Evolutionary conservation across 2,888 invertebrate genomes (phyloP), one percentile per base, ranked within the genome.

Genomic region (Noctua janthina): DNA sequence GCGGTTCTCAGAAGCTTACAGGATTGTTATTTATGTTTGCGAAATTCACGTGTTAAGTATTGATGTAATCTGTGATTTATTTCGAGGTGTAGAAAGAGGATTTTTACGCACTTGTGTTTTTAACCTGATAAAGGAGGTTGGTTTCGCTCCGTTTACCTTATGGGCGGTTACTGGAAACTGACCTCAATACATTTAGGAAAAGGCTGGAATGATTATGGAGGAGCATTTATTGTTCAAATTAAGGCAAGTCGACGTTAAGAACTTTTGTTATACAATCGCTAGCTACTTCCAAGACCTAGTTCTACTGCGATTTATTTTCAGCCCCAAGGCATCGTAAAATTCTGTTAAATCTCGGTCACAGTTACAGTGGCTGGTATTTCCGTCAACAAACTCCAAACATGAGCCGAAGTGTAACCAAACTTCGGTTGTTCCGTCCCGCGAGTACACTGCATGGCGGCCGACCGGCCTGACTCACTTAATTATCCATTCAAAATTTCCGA

Each of bases 401-500:
- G 86, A 88, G 78, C 87, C 87, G 83, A 88, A 85, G 87, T 88
- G 91, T 91, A 91, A 92, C 91, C 86, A 91, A 93, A 92, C 88
- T 92, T 91, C 78, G 87, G 79, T 71, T 66, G 83, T 85, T 87
- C 84, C 77, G 87, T 90, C 92, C 92, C 92, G 84, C 82, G 89
- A 89, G 92, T 89, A 91, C 89, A 86, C 86, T 87, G 35, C 35
- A 35, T 35, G 87, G 86, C 43, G 71, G 84, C 49, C 81, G 56
- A 51, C 59, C 43, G 69, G 72, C 78, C 92, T 89, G 91, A 92
- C 90, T 92, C 93, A 91, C 91, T 92, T 93, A 95, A 94, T 94
- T 94, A 94, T 90, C 92, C 90, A 88, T 92, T 92, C 91, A 84
- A 94, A 93, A 93, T 93, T 93, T 93, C 92, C 90, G 86, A 90